Percentiles rank a stretch among this genome's conserved stretches.
Conservation (phyloP, 2,113 vertebrate genomes). For the Tichodroma muraria region DNA sequence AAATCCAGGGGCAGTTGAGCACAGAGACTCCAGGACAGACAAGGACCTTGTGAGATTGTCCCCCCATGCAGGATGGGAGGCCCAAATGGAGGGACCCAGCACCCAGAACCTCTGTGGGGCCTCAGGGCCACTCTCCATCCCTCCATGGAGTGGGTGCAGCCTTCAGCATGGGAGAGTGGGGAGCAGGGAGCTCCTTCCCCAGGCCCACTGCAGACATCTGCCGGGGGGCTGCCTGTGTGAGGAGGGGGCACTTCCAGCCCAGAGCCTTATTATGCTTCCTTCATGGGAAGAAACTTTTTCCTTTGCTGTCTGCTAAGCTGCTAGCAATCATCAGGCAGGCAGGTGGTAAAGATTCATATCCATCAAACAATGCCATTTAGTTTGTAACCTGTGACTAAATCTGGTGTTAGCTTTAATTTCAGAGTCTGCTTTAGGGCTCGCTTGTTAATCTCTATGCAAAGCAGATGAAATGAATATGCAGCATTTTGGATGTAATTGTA, state of each 20-base stretch:
- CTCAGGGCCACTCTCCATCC: background rate
- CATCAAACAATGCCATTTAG: conserved; percentile 78
- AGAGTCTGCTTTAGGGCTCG: conserved; percentile 81
- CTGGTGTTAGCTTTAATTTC: conserved; percentile 86
- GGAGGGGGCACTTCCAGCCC: conserved; percentile 47
- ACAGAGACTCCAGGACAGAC: rapidly evolving
- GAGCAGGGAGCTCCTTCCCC: background rate
- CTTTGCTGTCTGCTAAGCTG: conserved; percentile 61
- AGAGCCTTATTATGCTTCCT: conserved; percentile 48
- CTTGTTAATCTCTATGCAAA: conserved; percentile 97
- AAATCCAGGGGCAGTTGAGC: background rate
- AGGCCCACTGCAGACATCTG: conserved; percentile 22
- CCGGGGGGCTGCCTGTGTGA: background rate
- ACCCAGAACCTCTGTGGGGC: background rate
- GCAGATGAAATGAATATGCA: conserved; percentile 98
- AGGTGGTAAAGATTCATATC: conserved; percentile 77
- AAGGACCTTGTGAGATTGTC: background rate
- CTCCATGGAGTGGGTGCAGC: background rate
- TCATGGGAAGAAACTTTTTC: conserved; percentile 54
- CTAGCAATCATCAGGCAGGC: conserved; percentile 77
- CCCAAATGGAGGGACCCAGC: background rate
- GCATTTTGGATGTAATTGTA: conserved; percentile 98
- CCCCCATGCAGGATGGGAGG: rapidly evolving
- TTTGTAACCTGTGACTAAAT: conserved; percentile 86
- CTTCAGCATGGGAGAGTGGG: background rate